Evolutionary conservation across 2,888 invertebrate species (phyloP), one percentile per base, ranked within the genome.

Genomic region (Junonia oenone): DNA sequence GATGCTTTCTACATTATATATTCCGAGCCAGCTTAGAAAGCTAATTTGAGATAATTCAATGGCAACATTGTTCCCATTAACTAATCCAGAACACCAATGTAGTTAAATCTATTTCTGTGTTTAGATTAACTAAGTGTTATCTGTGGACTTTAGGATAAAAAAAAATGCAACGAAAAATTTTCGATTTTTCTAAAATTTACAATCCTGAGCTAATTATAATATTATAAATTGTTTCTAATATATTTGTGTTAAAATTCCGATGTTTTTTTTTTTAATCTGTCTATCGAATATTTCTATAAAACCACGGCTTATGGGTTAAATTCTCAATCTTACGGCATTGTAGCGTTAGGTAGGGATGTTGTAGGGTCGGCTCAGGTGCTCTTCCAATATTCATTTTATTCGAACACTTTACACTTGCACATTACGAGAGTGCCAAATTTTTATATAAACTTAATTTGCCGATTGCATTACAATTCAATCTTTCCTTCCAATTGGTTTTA

Each of bases 11-110:
- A 19, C 27, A 17, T 47, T 37, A 40, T 47, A 37, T 63, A 71
- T 72, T 81, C 82, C 81, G 81, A 82, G 82, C 83, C 81, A 81
- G 62, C 74, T 71, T 76, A 64, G 68, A 65, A 71, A 56, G 22
- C 67, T 51, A 65, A 58, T 65, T 68, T 69, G 70, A 17, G 11
- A 17, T 38, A 38, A 38, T 40, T 40, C 38, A 11, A 40, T 19
- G 19, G 38, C 38, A 40, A 40, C 15, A 38, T 5, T 4, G 19
- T 40, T 40, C 11, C 38, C 2, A 40, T 15, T 11, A 35, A 13
- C 4, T 5, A 11, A 40, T 40, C 19, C 9, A 40, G 17, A n/a
- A 40, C 17, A 38, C 38, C 17, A 19, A 19, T 4, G 17, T 9
- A 19, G 8, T 17, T 17, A 17, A 40, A 15, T 19, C n/a, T 40